Base-by-base conservation (phyloP, 2,113 vertebrate species). In the Sebastes schlegelii region DNA sequence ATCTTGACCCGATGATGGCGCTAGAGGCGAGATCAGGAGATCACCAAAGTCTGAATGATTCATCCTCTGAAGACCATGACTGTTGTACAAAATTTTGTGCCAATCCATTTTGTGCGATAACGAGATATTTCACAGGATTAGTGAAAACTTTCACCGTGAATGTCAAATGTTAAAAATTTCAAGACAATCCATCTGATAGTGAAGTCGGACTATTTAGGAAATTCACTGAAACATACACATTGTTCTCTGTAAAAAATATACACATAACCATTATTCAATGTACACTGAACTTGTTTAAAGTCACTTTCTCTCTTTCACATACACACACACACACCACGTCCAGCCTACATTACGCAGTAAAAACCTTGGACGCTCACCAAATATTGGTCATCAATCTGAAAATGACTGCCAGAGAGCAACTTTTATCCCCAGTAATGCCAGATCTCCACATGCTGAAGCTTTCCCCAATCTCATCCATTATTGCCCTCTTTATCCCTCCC, bases 301-400 rank as follows among this genome's bases (percentile, higher is more conserved):
- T 17, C 76, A 26, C 54, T 58, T 42, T 13, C 9, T 16, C 14
- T 45, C 57, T 17, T 2, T 12, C 23, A 57, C 40, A 68, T n/a
- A 68, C 26, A 55, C 52, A 63, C 49, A 74, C 60, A 70, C 46
- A 58, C 16, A 52, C 7, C 34, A 34, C 34, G 34, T 34, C 34
- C 34, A 34, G 34, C 73, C 42, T 26, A 54, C 19, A n/a, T 65
- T 60, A 69, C 61, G 77, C 87, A 77, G 45, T 58, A 77, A 74
- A 86, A 83, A 70, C 68, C 72, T 12, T 79, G 85, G 84, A 81
- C 40, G 23, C 17, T 4, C 5, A 81, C 67, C 82, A 79, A 77
- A 85, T 83, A 88, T 86, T 86, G 70, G 76, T 89, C 88, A 91
- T 90, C 83, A 87, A 82, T 91, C 66, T 88, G 51, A 87, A 88